Base-by-base conservation (phyloP, 1,140 invertebrate genomes). In the Panagrolaimus sp. region DNA sequence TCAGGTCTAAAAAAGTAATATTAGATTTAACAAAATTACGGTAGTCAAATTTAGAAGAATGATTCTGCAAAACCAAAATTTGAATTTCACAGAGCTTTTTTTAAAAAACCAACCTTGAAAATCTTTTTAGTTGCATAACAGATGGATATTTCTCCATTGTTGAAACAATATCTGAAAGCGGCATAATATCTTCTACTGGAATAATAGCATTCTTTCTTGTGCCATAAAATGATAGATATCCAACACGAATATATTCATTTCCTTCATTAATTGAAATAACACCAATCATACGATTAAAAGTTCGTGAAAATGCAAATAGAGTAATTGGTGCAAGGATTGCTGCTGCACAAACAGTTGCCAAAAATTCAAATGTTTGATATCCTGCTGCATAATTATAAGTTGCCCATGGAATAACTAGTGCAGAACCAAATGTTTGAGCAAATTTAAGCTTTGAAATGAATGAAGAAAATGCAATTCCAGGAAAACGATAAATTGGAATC, bases 241-340 rank as follows among this genome's bases (percentile, higher is more conserved):
- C 67, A 42, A 69, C 67, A n/a, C 68, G 68, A 13, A 70, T 43
- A 9, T 43, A 48, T 9, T 70, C 65, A 31, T 61, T 38, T 13
- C 14, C 8, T 13, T 51, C 20, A 31, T 68, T 62, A 11, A 67
- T 44, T 9, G 68, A 70, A 27, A 70, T 46, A 38, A 70, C 64
- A 9, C 68, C 68, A 61, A 70, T 67, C 16, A 70, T 70, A 9
- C 63, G 64, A 27, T 69, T 69, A 27, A 69, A 69, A n/a, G 46
- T 14, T 27, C 25, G 43, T 9, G 67, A 27, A 42, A 70, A 70
- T 13, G 23, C 65, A 46, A 70, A 14, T 31, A 70, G 20, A 5
- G 43, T 25, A 8, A 67, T 42, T 27, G 68, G 68, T 25, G 68
- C 68, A 0, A 70, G 11, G 45, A 62, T 23, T 20, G 67, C 65